phyloP scores from a whole-genome alignment of 1,140 invertebrate species.

The Anoplolepis gracilipes region DNA sequence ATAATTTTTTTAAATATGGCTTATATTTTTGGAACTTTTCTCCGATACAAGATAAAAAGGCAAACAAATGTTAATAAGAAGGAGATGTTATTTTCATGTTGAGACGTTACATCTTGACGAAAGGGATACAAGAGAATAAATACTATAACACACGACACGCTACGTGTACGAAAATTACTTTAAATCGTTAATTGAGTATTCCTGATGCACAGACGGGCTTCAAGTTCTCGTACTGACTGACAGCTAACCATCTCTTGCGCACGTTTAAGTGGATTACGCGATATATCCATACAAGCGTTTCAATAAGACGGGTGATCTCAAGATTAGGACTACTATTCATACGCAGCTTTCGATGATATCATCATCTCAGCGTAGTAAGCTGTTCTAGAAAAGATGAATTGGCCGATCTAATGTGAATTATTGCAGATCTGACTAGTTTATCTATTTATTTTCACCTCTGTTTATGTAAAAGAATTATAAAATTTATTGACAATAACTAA shows the following conservation, averaged over 20 bases:
- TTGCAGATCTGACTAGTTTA: background rate
- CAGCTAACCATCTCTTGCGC: slow-evolving; percentile 31
- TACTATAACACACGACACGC: background rate
- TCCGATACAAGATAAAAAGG: background rate
- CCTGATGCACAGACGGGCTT: slow-evolving; percentile 19
- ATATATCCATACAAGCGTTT: slow-evolving; percentile 49
- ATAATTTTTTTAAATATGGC: too few species aligned
- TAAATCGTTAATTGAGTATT: slow-evolving; percentile 47
- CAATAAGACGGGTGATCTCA: slow-evolving; percentile 33
- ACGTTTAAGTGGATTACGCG: slow-evolving; percentile 43
- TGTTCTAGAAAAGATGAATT: background rate
- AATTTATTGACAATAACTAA: background rate
- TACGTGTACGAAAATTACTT: slow-evolving; percentile 5
- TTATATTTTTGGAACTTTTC: too few species aligned
- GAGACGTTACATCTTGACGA: background rate
- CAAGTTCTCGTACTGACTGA: slow-evolving; percentile 33
- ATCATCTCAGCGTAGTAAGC: background rate
- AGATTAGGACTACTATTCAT: slow-evolving; percentile 30
- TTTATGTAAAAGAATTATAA: background rate
- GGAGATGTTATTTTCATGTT: background rate
- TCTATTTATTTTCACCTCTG: background rate
- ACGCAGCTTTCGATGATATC: slow-evolving; percentile 10
- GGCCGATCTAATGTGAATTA: background rate
- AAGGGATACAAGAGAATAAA: background rate
- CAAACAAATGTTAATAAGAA: background rate